Evolutionary conservation across 2,888 invertebrate genomes (phyloP).

Genomic region (Crossocerus cetratus): DNA sequence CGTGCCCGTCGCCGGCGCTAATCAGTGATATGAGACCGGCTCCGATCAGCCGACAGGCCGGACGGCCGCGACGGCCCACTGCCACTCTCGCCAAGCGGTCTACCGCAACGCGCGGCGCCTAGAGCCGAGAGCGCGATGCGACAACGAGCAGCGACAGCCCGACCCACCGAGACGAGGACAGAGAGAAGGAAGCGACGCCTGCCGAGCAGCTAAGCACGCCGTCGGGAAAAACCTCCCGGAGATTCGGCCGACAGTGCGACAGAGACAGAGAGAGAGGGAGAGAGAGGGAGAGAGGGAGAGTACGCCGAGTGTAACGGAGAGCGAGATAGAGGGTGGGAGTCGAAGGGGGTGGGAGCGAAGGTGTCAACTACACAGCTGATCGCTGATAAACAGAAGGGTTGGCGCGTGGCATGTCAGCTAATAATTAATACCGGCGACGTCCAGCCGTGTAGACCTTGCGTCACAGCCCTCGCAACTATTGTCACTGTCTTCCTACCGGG

Average conservation of each 20-base stretch:
- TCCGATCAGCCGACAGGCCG: neutral
- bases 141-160: constrained; percentile 23
- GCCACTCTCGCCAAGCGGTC: constrained; percentile 30
- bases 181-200: constrained; percentile 3
- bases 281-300: neutral
- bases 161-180: constrained; percentile 8
- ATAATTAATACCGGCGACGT: constrained; percentile 24
- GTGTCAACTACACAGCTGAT: constrained; percentile 50
- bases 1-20: neutral
- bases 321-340: neutral
- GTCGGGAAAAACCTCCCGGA: neutral
- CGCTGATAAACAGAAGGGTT: constrained; percentile 47
- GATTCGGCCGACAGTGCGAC: neutral
- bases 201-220: neutral
- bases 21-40: constrained; percentile 36
- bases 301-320: neutral
- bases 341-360: neutral
- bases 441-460: no score
- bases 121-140: constrained; percentile 27
- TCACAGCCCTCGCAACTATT: constrained; percentile 8
- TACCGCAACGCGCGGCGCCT: constrained; percentile 23
- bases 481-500: neutral
- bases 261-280: neutral
- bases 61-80: constrained; percentile 15
- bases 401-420: constrained; percentile 35